A percentile compares a stretch with the other conserved stretches of the same genome.
Conservation (phyloP, 2,797 vertebrate genomes). For the Gadopsis bispinosus region DNA sequence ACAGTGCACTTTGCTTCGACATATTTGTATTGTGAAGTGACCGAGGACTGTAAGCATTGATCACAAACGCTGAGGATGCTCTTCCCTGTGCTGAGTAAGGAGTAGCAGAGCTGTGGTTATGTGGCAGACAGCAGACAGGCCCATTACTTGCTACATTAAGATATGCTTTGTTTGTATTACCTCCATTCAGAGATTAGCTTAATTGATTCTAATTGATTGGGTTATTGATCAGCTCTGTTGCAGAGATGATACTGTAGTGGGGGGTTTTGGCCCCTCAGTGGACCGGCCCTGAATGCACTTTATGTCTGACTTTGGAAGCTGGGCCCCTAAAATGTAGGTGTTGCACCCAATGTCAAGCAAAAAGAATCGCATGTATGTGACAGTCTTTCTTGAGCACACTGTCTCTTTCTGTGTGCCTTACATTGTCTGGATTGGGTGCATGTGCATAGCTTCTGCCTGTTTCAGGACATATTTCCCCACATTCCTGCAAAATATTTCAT, state of each 20-base stretch:
- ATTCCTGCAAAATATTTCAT: conserved; percentile 85
- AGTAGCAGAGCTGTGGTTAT: conserved; percentile 73
- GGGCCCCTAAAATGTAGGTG: conserved; percentile 36
- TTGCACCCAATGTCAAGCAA: conserved; percentile 54
- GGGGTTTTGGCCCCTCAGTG: conserved; percentile 47
- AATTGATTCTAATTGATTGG: conserved; percentile 87
- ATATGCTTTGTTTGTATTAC: conserved; percentile 83
- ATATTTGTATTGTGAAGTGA: conserved; percentile 30
- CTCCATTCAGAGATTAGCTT: conserved; percentile 78
- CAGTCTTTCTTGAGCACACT: conserved; percentile 32
- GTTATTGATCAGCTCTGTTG: conserved; percentile 82
- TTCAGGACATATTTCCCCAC: conserved; percentile 77
- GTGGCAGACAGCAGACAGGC: conserved; percentile 76
- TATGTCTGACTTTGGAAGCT: conserved; percentile 49
- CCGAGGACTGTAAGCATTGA: conserved; percentile 56
- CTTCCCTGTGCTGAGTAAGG: conserved; percentile 77
- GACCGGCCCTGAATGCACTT: conserved; percentile 32
- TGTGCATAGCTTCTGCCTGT: conserved; percentile 62
- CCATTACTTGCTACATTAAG: conserved; percentile 85
- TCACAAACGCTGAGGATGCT: conserved; percentile 64
- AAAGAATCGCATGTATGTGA: conserved; percentile 44
- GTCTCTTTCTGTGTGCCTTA: conserved; percentile 45
- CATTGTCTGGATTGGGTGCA: conserved; percentile 62
- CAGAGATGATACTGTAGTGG: conserved; percentile 56
- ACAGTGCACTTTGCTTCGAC: conserved; percentile 19